These are phyloP conservation scores for Leuctra nigra DNA, from an alignment of 2,888 invertebrate species.

Conservation along the genomic window DNA sequence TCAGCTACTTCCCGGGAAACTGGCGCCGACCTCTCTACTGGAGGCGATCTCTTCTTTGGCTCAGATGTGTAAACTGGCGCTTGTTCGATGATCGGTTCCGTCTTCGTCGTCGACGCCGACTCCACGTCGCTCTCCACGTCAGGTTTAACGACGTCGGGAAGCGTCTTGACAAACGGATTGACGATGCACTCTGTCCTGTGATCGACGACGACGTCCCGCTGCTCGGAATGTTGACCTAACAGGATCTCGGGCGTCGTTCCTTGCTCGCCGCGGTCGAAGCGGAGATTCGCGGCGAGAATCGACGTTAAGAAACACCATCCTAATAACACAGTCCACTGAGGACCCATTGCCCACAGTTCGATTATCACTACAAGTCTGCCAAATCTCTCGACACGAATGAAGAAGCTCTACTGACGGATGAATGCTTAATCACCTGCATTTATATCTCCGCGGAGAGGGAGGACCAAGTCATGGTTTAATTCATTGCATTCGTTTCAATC, in stretches of 20 bases:
- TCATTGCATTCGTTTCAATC: constrained; percentile 5
- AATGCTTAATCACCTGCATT: not conserved
- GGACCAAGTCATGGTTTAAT: constrained; percentile 7
- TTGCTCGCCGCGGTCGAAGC: constrained; percentile 4
- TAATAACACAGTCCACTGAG: not conserved
- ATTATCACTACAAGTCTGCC: not conserved
- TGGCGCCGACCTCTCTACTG: too few relatives aligned
- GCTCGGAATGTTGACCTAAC: constrained; percentile 4
- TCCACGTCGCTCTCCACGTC: not conserved
- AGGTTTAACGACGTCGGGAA: not conserved
- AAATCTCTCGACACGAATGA: not conserved
- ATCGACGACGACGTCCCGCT: not conserved
- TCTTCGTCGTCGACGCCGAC: not conserved
- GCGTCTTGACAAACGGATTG: not conserved
- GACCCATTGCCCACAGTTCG: not conserved
- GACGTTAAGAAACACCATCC: not conserved
- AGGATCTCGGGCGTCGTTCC: not conserved
- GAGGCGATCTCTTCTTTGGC: too few relatives aligned
- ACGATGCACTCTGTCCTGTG: constrained; percentile 5
- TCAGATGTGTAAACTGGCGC: not conserved
- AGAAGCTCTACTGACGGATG: not conserved
- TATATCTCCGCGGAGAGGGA: constrained; percentile 5
- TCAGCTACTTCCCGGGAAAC: too few relatives aligned
- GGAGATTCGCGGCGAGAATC: not conserved
- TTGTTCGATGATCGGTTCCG: not conserved